These are phyloP conservation scores for Venusia cambrica DNA, from an alignment of 2,888 invertebrate genomes.

Conservation along the genomic window DNA sequence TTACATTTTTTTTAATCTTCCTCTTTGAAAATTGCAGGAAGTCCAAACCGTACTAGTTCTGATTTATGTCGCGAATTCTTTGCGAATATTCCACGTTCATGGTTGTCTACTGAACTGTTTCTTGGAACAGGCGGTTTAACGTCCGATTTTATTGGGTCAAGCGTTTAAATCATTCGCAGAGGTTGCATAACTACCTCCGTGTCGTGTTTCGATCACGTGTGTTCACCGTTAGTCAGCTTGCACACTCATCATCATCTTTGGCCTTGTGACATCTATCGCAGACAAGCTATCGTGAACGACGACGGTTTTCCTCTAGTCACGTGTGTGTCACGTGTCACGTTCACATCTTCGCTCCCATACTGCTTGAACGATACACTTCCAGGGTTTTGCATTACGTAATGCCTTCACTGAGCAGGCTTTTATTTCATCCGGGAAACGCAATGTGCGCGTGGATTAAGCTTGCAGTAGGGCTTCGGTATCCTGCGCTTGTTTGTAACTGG, in stretches of 20 bases:
- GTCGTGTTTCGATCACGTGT: constrained; percentile 48
- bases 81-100: constrained; percentile 13
- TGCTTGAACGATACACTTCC: constrained; percentile 20
- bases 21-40: no score
- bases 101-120: constrained; percentile 22
- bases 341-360: no score
- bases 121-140: constrained; percentile 33
- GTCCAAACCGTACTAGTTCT: no score
- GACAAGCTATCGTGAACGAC: no score
- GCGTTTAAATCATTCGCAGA: constrained; percentile 42
- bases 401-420: constrained; percentile 3
- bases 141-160: constrained; percentile 44
- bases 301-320: no score
- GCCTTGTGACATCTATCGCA: no score
- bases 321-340: no score
- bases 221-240: constrained; percentile 43
- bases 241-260: no score
- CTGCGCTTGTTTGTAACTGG: constrained; percentile 44
- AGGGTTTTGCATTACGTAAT: constrained; percentile 17
- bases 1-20: no score
- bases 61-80: constrained; percentile 6
- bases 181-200: constrained; percentile 43
- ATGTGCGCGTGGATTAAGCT: constrained; percentile 15
- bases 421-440: constrained; percentile 15
- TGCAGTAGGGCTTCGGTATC: constrained; percentile 37